A percentile compares a stretch with the other conserved stretches of the same genome.
phyloP scores from a whole-genome alignment of 2,113 vertebrate species.

The Garra rufa region DNA sequence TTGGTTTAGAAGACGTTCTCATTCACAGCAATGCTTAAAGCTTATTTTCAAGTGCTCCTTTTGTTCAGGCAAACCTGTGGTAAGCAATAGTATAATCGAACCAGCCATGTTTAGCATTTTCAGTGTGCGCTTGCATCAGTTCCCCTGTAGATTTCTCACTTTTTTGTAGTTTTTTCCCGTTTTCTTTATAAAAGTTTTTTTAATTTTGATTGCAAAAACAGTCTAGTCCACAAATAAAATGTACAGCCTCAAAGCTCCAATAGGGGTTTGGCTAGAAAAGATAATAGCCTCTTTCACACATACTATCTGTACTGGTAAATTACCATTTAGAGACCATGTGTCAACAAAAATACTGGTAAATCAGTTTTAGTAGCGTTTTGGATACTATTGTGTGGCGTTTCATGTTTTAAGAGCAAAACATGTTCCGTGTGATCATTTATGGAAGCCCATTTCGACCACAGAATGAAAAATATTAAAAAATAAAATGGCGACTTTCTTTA shows the following conservation, averaged over 20 bases:
- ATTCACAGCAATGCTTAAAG: slow-evolving; percentile 58
- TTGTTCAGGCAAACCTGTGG: slow-evolving; percentile 53
- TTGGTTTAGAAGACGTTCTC: slow-evolving; percentile 62
- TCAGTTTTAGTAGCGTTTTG: not conserved
- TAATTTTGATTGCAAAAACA: slow-evolving; percentile 35
- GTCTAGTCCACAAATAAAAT: slow-evolving; percentile 23
- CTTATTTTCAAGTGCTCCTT: slow-evolving; percentile 58
- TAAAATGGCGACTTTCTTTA: no score
- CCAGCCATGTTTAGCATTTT: slow-evolving; percentile 56
- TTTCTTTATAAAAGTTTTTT: slow-evolving; percentile 59
- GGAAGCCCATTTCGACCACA: no score
- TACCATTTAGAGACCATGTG: not conserved
- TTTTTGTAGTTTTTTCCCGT: not conserved
- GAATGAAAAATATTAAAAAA: no score
- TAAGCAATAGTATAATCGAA: slow-evolving; percentile 47
- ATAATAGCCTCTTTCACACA: slow-evolving; percentile 15
- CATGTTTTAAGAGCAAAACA: not conserved
- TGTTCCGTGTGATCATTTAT: no score
- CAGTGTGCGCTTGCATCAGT: slow-evolving; percentile 54
- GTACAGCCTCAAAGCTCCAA: slow-evolving; percentile 59
- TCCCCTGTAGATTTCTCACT: slow-evolving; percentile 30
- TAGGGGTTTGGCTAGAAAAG: slow-evolving; percentile 42
- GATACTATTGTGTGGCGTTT: not conserved
- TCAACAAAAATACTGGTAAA: not conserved
- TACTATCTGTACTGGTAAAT: not conserved